Evolutionary conservation across 2,113 vertebrate genomes (phyloP), one percentile per base, ranked within the genome.

Genomic region (Prochilodus magdalenae): DNA sequence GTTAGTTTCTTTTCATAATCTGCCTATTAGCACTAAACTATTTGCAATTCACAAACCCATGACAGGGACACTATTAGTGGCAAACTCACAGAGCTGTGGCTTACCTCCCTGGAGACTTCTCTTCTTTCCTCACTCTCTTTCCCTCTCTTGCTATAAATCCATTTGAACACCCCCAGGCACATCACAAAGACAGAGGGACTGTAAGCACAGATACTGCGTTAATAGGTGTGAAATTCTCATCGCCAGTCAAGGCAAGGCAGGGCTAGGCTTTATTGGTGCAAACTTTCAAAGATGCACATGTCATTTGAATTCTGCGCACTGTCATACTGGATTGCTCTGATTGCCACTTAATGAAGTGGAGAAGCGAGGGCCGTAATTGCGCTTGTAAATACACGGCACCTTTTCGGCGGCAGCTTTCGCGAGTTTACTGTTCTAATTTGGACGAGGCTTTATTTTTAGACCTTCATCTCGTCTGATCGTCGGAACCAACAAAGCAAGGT

Each of bases 21-120:
- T 92, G 91, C 92, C 93, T 94, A 94, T 94, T 94, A 94, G 91
- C 91, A 92, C 91, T 91, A 91, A 92, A 93, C 92, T 91, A 92
- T 92, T 93, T 91, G 88, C 88, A 92, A 92, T 91, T 92, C 90
- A 92, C 91, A 93, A 91, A 92, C 90, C 90, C 91, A 91, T 89
- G 91, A 91, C 92, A 90, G 91, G 89, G 87, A 91, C 90, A 90
- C 91, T 90, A 90, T 90, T 94, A 92, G 88, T 93, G 92, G 91
- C 91, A 92, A 88, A 89, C 87, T 92, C 90, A 89, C 88, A 90
- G 89, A 89, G 86, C 89, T 87, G 75, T 88, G 86, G 91, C 88
- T 89, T 88, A 85, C 86, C 88, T 88, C 90, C 91, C 87, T 79
- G 80, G 90, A 88, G 90, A 90, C 89, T 89, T 83, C 87, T 87